Evolutionary conservation across 2,888 invertebrate species (phyloP), one percentile per base, ranked within the genome.

Genomic region (Melieria omissa): DNA sequence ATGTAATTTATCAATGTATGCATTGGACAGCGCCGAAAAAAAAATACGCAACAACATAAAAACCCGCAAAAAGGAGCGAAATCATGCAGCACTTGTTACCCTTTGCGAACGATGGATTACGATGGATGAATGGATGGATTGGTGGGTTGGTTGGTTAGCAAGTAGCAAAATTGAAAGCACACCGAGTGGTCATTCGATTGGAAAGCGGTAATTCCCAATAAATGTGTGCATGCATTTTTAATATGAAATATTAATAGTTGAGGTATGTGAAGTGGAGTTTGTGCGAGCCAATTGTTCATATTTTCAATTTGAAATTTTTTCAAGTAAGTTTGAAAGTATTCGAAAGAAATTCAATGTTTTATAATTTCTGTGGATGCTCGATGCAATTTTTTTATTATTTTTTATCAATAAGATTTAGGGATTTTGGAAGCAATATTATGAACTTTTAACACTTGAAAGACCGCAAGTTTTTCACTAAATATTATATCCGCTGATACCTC

Each of bases 141-240:
- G 29, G 29, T 4, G 49, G 9, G 41, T 46, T 49, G 29, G 29
- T 4, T 64, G 9, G 41, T 46, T 49, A n/a, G 44, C 16, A 7
- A 65, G n/a, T 9, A 61, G 69, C 41, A 29, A 2, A 29, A 29
- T 29, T 29, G 29, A 3, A 29, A 29, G 29, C 29, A 29, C 29
- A 14, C 5, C 9, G 45, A 62, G 41, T 63, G 64, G 14, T 65
- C 54, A 65, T 41, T 65, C 54, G 14, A 65, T 49, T 54, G 52
- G 65, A 64, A 65, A 65, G 80, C 79, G 79, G 83, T 82, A 83
- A 83, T 82, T 82, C 82, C 81, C 82, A 82, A 82, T 82, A 83
- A 82, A 82, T 82, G 81, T 80, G 82, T 83, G 82, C 81, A 82
- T 82, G 82, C 83, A 82, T 82, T 83, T 83, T 82, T 82, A 82